Evolutionary conservation across 2,888 invertebrate genomes (phyloP), one percentile per base, ranked within the genome.

Genomic region (Steinernema hermaphroditum): DNA sequence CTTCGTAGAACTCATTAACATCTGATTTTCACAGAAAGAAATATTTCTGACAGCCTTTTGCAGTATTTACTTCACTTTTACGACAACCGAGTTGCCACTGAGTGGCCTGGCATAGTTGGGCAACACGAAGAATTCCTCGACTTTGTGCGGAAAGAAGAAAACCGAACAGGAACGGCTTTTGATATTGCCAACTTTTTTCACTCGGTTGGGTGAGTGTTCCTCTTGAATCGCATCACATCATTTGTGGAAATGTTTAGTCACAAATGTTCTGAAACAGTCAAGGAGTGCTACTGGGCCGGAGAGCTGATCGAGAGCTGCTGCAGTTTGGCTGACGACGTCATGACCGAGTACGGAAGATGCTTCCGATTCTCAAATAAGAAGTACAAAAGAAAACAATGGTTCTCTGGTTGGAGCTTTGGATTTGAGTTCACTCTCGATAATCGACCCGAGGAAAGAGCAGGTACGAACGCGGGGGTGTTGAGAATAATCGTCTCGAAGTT

Each of bases 221-320:
- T 24, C 29, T 12, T 34, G 32, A 68, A 19, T 19, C 27, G 2
- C 12, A 46, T 2, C 22, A 16, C 70, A 19, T 72, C 22, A 62
- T 12, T 22, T 12, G 8, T 43, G n/a, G 12, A 9, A n/a, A 22
- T 37, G 44, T 76, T 34, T 41, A 77, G 78, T 4, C 73, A 70
- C 44, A 68, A 68, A 8, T 82, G 82, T 32, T 68, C 76, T 4
- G 76, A 79, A 71, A 75, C 79, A 14, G 50, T 82, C 29, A 49
- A 78, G 16, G 74, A 74, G 12, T 82, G 82, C 68, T 74, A 72
- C 49, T 82, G 80, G 72, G 77, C 74, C 6, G 75, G 79, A 14
- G 44, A 72, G 16, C 27, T 37, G 32, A 62, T 79, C 19, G 24
- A 73, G 1, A 72, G 79, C 14, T 82, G 82, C 68, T 82, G 82